Evolutionary conservation across 2,113 vertebrate genomes (phyloP).

Genomic region (Xiphophorus hellerii): DNA sequence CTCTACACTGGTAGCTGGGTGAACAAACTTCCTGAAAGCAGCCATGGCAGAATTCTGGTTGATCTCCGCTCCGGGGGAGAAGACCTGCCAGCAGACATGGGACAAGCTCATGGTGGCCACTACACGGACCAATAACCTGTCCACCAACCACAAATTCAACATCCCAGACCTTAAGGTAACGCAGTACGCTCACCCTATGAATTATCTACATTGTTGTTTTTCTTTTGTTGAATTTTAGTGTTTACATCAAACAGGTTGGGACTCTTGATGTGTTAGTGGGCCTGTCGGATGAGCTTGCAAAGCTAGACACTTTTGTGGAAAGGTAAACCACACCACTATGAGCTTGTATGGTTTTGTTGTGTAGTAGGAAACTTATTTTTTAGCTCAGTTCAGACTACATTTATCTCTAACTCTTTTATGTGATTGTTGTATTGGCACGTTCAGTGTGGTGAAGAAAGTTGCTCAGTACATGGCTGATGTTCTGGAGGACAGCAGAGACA

Average conservation of each 20-base stretch:
- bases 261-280: conserved; percentile 97
- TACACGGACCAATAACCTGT: conserved; percentile 90
- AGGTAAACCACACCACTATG: conserved; percentile 76
- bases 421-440: not conserved
- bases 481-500: conserved; percentile 96
- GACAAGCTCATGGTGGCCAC: conserved; percentile 94
- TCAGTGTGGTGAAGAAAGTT: conserved; percentile 96
- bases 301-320: conserved; percentile 96
- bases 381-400: not conserved
- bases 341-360: not conserved
- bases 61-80: conserved; percentile 98
- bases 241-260: conserved; percentile 85
- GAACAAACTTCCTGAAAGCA: conserved; percentile 45
- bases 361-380: not conserved
- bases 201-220: not conserved
- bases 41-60: conserved; percentile 99
- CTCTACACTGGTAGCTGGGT: not conserved
- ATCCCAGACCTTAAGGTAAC: conserved; percentile 95
- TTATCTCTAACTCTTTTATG: not conserved
- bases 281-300: conserved; percentile 96
- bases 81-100: conserved; percentile 99
- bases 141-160: conserved; percentile 93
- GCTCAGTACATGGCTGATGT: conserved; percentile 99
- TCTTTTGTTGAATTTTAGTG: not conserved
- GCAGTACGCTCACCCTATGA: not conserved